Conservation (phyloP, 2,888 invertebrate genomes). For the Apotomis betuletana region DNA sequence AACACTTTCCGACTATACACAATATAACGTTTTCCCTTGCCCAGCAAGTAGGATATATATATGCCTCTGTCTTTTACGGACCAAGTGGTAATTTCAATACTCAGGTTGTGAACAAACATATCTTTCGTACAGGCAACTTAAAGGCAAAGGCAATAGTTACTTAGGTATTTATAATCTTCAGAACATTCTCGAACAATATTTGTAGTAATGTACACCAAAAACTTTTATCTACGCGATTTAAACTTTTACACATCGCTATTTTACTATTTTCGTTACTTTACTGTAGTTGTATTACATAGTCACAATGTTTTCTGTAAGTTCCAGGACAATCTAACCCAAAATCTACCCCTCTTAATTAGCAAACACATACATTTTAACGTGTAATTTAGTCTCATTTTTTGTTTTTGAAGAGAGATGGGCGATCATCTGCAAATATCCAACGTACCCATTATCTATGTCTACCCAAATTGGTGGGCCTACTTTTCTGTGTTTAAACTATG, state of each 20-base stretch:
- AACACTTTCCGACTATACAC: no score
- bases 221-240: constrained; percentile 7
- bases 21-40: no score
- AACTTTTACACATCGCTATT: constrained; percentile 15
- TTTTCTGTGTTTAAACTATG: no score
- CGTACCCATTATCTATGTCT: no score
- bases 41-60: no score
- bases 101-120: constrained; percentile 29
- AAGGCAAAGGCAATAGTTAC: constrained; percentile 36
- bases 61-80: no score
- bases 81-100: constrained; percentile 1
- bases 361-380: background rate
- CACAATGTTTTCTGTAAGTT: constrained; percentile 6
- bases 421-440: no score
- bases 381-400: no score
- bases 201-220: constrained; percentile 1
- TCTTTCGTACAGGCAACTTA: constrained; percentile 26
- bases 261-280: background rate
- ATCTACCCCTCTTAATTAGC: background rate
- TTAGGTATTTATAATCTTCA: constrained; percentile 27
- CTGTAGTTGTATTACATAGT: constrained; percentile 7
- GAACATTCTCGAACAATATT: constrained; percentile 10
- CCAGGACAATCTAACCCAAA: background rate
- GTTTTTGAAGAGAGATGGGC: no score
- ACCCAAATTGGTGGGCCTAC: no score